These are phyloP conservation scores for Drosophila littoralis DNA, from an alignment of 1,140 invertebrate genomes.

Conservation along the genomic window DNA sequence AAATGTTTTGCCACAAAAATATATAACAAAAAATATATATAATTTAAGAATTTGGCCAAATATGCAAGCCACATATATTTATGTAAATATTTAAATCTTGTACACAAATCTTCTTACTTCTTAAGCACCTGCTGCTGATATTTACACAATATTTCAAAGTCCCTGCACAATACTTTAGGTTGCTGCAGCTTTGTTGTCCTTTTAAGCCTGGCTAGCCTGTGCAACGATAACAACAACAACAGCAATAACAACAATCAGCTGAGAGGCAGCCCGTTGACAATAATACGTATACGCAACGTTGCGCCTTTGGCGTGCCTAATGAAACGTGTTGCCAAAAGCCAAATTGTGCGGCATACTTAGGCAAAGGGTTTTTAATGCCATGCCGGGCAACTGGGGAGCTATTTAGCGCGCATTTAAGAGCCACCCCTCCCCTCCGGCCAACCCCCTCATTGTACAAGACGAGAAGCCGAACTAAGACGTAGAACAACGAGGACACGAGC, in stretches of 20 bases:
- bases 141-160: not conserved
- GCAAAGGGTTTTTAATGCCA: constrained; percentile 36
- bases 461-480: constrained; percentile 66
- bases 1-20: too few relatives aligned
- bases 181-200: not conserved
- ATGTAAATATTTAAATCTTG: too few relatives aligned
- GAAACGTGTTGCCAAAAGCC: constrained; percentile 62
- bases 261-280: not conserved
- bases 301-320: constrained; percentile 58
- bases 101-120: too few relatives aligned
- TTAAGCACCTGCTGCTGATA: not conserved
- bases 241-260: not conserved
- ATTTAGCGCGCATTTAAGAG: constrained; percentile 61
- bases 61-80: too few relatives aligned
- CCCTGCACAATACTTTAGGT: not conserved
- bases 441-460: constrained; percentile 14
- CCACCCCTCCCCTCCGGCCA: not conserved
- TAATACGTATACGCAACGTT: constrained; percentile 45
- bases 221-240: not conserved
- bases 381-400: constrained; percentile 43
- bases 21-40: too few relatives aligned
- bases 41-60: too few relatives aligned
- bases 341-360: constrained; percentile 53
- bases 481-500: constrained; percentile 32
- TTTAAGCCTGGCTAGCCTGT: not conserved